Percentiles rank a stretch among this genome's conserved stretches.
Conservation (phyloP, 2,113 vertebrate genomes). For the Lepus americanus region DNA sequence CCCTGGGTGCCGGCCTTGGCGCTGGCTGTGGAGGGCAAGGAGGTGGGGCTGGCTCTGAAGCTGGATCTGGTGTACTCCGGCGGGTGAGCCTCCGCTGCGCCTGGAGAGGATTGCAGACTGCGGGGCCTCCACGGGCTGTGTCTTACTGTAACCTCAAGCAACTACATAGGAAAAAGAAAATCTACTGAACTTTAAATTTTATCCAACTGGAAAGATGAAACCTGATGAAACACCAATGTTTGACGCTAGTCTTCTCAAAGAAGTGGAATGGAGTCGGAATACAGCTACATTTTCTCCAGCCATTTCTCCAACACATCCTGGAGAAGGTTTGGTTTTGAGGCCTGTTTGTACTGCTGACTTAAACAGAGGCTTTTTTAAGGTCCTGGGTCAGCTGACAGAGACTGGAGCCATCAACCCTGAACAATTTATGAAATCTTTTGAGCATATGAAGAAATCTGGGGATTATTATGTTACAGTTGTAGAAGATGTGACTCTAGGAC, state of each 20-base stretch:
- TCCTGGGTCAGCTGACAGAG: constrained; percentile 95
- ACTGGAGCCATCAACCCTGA: constrained; percentile 93
- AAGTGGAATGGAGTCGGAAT: constrained; percentile 96
- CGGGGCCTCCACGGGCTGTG: constrained; percentile 15
- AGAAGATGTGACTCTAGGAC: constrained; percentile 94
- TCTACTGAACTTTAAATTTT: constrained; percentile 33
- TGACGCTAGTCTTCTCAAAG: constrained; percentile 93
- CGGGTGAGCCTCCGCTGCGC: neutral
- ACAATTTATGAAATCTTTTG: constrained; percentile 95
- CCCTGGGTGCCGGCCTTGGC: neutral
- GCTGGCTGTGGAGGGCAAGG: neutral
- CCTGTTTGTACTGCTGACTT: constrained; percentile 94
- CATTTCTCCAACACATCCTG: constrained; percentile 93
- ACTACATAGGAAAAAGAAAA: constrained; percentile 30
- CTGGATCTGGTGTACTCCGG: constrained; percentile 51
- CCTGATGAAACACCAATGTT: constrained; percentile 96
- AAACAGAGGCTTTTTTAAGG: constrained; percentile 96
- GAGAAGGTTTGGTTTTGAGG: constrained; percentile 93
- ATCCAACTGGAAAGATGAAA: constrained; percentile 87
- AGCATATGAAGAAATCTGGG: constrained; percentile 96
- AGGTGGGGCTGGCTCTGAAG: constrained; percentile 63
- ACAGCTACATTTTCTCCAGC: constrained; percentile 91
- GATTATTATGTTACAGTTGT: constrained; percentile 96
- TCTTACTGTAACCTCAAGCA: constrained; percentile 38
- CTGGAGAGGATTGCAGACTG: neutral